Evolutionary conservation across 1,140 invertebrate genomes (phyloP), one percentile per base, ranked within the genome.

Genomic region (Drosophila sp.): DNA sequence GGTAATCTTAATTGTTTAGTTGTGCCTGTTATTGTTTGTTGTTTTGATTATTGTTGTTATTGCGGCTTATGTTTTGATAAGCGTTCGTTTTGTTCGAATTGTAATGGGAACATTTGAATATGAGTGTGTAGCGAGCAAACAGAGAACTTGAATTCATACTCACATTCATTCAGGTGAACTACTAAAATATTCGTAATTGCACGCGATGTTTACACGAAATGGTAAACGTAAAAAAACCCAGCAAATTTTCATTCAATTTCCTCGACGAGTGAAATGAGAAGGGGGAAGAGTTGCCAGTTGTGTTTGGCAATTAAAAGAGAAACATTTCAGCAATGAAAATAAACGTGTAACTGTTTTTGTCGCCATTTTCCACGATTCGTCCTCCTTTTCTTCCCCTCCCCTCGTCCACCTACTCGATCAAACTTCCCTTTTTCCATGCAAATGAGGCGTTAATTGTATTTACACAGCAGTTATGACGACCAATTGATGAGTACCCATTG

Each of bases 191-290:
- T 59, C 45, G 79, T 84, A 84, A 84, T 84, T 84, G 80, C 80
- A 84, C 80, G 80, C 80, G 80, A 84, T 84, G 80, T 71, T 77
- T 84, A 73, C 80, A 84, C 80, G 80, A 73, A 77, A 76, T 63
- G 62, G 18, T 18, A 29, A 59, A 61, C 40, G 29, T 56, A 56
- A 27, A 72, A 76, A 58, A 29, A 29, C 1, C 1, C 21, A 21
- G 4, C 48, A 72, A 67, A 72, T 71, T 53, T 53, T 29, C 27
- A 53, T 83, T 61, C 73, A 72, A 75, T 75, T 71, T 53, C 41
- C 56, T 21, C 21, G 21, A 21, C 21, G 8, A 61, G 45, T 38
- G 43, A 25, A 58, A 51, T 32, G 36, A 16, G 2, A 8, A 9
- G 25, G n/a, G 45, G 7, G 18, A 11, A 11, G 34, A 13, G 36